These are phyloP conservation scores for Porites divaricata DNA, from an alignment of 92 coral and sea anemone genomes.

Conservation along the genomic window DNA sequence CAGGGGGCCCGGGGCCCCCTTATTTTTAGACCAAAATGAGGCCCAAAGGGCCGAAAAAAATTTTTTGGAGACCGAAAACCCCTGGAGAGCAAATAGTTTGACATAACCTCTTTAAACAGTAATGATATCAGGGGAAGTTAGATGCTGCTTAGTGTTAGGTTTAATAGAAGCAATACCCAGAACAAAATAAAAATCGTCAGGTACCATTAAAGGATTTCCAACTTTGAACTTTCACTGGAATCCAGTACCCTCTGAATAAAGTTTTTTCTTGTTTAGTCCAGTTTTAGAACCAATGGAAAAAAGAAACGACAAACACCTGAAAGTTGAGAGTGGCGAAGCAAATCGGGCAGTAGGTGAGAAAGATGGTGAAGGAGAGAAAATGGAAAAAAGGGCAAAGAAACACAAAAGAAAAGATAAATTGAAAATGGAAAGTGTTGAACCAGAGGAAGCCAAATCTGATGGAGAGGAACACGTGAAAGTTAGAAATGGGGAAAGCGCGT, in stretches of 20 bases:
- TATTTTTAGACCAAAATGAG: too few species aligned
- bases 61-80: too few species aligned
- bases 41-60: too few species aligned
- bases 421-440: background rate
- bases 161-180: too few species aligned
- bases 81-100: too few species aligned
- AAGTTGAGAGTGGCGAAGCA: background rate
- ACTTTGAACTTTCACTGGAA: background rate
- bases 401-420: slow-evolving; percentile 1
- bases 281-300: background rate
- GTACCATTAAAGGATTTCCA: background rate
- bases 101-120: too few species aligned
- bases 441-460: background rate
- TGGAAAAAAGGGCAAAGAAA: slow-evolving; percentile 2
- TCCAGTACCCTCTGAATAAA: background rate
- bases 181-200: background rate
- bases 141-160: background rate
- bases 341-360: background rate
- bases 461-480: background rate
- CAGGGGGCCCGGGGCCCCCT: too few species aligned
- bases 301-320: background rate
- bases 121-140: too few species aligned
- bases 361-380: background rate
- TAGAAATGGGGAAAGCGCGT: background rate
- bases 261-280: background rate